Evolutionary conservation across 2,888 invertebrate species (phyloP).

Genomic region (Hoplodrina blanda): DNA sequence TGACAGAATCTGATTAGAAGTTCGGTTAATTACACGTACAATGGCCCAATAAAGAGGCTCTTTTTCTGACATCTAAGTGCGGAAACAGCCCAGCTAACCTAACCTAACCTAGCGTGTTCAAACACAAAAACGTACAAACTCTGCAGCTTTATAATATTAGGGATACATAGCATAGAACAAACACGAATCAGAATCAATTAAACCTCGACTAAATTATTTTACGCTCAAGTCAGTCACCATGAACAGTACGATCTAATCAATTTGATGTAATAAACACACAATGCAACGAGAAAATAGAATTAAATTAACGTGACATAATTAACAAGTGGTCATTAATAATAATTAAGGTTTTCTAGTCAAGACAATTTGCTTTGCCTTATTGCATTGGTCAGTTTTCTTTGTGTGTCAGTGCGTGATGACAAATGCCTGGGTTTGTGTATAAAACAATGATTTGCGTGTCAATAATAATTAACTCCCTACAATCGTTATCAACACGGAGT

Average conservation of each 20-base stretch:
- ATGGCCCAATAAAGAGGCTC: no score
- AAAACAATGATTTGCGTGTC: conserved; percentile 45
- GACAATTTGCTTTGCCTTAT: conserved; percentile 19
- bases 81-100: no score
- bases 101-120: no score
- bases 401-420: conserved; percentile 27
- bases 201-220: conserved; percentile 1
- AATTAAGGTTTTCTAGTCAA: conserved; percentile 51
- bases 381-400: conserved; percentile 32
- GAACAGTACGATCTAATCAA: conserved; percentile 12
- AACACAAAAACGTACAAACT: no score
- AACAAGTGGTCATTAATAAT: conserved; percentile 42
- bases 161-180: not conserved
- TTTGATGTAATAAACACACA: conserved; percentile 29
- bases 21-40: no score
- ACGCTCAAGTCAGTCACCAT: conserved; percentile 4
- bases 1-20: no score
- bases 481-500: conserved; percentile 28
- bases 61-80: no score
- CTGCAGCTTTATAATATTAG: no score
- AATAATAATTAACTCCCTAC: conserved; percentile 25
- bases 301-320: conserved; percentile 60
- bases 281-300: conserved; percentile 34
- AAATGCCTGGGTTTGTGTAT: conserved; percentile 19
- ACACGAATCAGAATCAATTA: conserved; percentile 1